These are phyloP conservation scores for Conus betulinus DNA, from an alignment of 1,140 invertebrate genomes.

Conservation along the genomic window DNA sequence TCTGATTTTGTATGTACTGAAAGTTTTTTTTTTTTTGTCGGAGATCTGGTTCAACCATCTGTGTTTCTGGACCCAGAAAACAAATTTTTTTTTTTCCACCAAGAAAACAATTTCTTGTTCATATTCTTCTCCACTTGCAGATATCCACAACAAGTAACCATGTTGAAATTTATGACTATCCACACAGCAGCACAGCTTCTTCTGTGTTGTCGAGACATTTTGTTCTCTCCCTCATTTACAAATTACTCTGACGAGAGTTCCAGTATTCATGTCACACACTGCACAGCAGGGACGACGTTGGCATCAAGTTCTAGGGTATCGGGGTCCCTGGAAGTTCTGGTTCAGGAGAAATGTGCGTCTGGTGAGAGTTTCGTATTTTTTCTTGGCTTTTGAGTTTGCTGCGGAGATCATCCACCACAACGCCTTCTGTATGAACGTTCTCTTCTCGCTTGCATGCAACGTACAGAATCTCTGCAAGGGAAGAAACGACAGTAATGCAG, in stretches of 20 bases:
- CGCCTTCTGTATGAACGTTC: constrained; percentile 19
- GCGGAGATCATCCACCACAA: constrained; percentile 34
- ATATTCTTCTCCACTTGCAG: too few relatives aligned
- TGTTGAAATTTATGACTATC: background rate
- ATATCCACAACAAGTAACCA: too few relatives aligned
- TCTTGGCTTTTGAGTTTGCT: constrained; percentile 35
- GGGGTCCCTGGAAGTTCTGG: constrained; percentile 5
- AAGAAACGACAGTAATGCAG: constrained; percentile 12
- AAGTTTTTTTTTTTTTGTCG: too few relatives aligned
- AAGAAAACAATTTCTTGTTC: too few relatives aligned
- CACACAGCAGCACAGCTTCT: background rate
- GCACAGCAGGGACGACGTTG: background rate
- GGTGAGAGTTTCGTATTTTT: constrained; percentile 25
- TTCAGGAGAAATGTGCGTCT: constrained; percentile 27
- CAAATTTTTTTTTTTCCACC: too few relatives aligned
- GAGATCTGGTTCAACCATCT: too few relatives aligned
- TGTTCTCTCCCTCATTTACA: too few relatives aligned
- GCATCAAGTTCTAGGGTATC: background rate
- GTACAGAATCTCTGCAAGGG: constrained; percentile 34
- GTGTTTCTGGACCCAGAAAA: too few relatives aligned
- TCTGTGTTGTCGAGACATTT: background rate
- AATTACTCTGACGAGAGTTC: too few relatives aligned
- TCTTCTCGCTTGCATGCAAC: constrained; percentile 11
- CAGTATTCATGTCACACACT: background rate
- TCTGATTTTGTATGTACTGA: too few relatives aligned